Percentiles rank a stretch among this genome's conserved stretches.
These are phyloP conservation scores for Notamacropus eugenii DNA, from an alignment of 2,797 vertebrate species.

Conservation along the genomic window DNA sequence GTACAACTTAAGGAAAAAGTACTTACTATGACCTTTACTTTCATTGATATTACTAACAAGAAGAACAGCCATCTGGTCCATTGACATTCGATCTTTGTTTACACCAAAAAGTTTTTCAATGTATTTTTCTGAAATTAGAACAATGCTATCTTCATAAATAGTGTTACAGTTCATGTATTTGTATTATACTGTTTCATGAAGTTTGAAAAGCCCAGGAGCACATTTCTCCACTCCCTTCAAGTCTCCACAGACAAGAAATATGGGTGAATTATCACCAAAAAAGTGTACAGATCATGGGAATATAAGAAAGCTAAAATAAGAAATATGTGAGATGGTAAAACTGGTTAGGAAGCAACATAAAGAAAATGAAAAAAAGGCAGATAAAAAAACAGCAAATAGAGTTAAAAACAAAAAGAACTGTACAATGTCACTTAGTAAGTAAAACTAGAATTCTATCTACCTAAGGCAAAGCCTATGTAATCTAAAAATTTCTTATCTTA, in stretches of 20 bases:
- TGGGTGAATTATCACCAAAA: neutral
- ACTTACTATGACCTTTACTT: conserved; percentile 93
- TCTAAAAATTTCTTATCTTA: conserved; percentile 47
- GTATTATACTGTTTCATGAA: neutral
- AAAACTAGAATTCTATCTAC: neutral
- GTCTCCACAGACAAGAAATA: neutral
- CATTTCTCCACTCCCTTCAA: neutral
- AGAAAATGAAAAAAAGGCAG: neutral
- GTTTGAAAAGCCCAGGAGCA: neutral
- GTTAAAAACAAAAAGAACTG: conserved; percentile 38
- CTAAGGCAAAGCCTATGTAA: conserved; percentile 8
- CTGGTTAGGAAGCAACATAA: neutral
- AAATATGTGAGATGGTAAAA: neutral
- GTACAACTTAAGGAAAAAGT: conserved; percentile 9
- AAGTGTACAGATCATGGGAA: neutral
- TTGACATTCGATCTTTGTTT: conserved; percentile 94
- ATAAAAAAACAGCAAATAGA: conserved; percentile 34
- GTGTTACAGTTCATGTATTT: neutral
- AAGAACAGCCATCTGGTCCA: conserved; percentile 97
- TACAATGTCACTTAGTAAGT: conserved; percentile 34
- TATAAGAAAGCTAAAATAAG: neutral
- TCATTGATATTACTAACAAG: conserved; percentile 98
- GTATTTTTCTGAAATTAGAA: conserved; percentile 91
- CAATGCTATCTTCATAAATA: conserved; percentile 40
- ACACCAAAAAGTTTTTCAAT: conserved; percentile 95